Evolutionary conservation across 2,888 invertebrate genomes (phyloP), one percentile per base, ranked within the genome.

Genomic region (Leptinotarsa rubiginosa): DNA sequence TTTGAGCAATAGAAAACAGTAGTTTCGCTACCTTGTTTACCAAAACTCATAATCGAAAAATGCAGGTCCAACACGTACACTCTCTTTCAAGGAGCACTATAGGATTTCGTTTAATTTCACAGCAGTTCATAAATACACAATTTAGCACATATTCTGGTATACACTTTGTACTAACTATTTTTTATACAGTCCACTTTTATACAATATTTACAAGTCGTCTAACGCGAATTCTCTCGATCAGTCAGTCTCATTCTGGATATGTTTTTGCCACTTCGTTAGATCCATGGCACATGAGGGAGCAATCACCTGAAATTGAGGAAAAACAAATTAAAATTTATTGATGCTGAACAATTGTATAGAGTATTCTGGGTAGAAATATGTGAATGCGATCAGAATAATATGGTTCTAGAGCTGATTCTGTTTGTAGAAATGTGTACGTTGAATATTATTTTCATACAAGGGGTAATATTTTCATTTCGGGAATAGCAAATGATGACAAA

Each of bases 221-320:
- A 69, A 65, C 41, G 59, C 59, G 49, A 71, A 64, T 56, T 62
- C 71, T 73, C 64, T 75, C 67, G 56, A 75, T 74, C 74, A 73
- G 72, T 85, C 85, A 85, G 85, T 85, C 86, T 85, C 83, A 81
- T 83, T 81, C 84, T 75, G 79, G 83, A 83, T 83, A 83, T 83
- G 83, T 82, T 80, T n/a, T 77, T 75, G 79, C 79, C 80, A 79
- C 76, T 54, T 70, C 71, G 52, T 54, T 69, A 69, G 68, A 69
- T 64, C 66, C 68, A 73, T 78, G 76, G 75, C 75, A 77, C 75
- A 72, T 69, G 67, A 66, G 56, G 68, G 66, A 72, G 69, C 59
- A 13, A 41, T 70, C 75, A 76, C 68, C 78, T 78, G 78, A 71
- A 56, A 56, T 22, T 4, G 13, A 13, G 22, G 15, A 56, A 10